These are phyloP conservation scores for Nomada fabriciana DNA, from an alignment of 2,888 invertebrate species.

Conservation along the genomic window DNA sequence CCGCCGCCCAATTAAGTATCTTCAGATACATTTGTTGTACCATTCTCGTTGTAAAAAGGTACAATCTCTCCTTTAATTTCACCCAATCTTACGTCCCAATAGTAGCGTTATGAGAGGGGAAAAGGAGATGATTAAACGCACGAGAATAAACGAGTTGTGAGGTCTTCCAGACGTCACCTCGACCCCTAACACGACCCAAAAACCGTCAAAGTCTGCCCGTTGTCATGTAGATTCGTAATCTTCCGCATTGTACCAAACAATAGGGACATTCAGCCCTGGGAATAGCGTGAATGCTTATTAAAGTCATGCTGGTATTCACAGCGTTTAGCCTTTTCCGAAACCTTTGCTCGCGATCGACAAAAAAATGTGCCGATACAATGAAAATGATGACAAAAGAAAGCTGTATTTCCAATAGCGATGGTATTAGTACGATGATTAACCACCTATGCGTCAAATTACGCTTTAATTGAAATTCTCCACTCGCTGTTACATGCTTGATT, in stretches of 20 bases:
- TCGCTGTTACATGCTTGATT: not conserved
- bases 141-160: constrained; percentile 19
- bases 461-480: not conserved
- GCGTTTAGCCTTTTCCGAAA: constrained; percentile 48
- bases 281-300: constrained; percentile 57
- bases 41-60: not conserved
- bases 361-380: constrained; percentile 38
- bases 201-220: constrained; percentile 68
- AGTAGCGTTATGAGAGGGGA: not conserved
- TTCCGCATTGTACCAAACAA: constrained; percentile 69
- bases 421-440: constrained; percentile 8
- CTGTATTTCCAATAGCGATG: not conserved
- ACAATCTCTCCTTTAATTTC: not conserved
- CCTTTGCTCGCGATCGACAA: constrained; percentile 48
- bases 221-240: constrained; percentile 73
- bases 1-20: no score
- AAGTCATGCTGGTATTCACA: constrained; percentile 35
- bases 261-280: constrained; percentile 30
- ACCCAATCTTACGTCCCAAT: not conserved
- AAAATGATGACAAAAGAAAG: constrained; percentile 17
- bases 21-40: no score
- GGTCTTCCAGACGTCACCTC: constrained; percentile 43
- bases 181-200: constrained; percentile 75
- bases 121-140: constrained; percentile 24
- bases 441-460: constrained; percentile 1